Evolutionary conservation across 2,113 vertebrate genomes (phyloP).

Genomic region (Cochlearius cochlearius): DNA sequence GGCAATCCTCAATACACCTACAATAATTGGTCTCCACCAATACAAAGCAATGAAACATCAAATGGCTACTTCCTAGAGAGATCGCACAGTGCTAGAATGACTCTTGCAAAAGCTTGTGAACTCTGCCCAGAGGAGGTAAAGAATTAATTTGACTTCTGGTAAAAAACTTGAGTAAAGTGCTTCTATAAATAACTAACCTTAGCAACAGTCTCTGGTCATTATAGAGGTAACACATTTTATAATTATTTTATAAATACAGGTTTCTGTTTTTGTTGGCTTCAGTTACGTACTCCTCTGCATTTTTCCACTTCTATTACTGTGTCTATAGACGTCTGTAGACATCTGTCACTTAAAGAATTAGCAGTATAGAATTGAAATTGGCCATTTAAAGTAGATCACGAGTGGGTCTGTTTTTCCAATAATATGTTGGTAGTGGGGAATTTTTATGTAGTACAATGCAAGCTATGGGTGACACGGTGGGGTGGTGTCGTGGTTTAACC

Average conservation of each 20-base stretch:
- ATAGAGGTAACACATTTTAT: background rate
- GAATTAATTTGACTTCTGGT: background rate
- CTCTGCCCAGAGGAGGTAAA: conserved; percentile 98
- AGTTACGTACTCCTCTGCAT: background rate
- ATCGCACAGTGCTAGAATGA: conserved; percentile 98
- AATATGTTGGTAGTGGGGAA: fast-evolving
- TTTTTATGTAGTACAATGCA: background rate
- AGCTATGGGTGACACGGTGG: background rate
- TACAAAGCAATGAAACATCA: conserved; percentile 99
- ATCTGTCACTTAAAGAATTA: background rate
- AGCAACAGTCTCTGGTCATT: background rate
- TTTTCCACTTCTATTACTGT: background rate
- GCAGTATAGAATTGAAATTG: background rate
- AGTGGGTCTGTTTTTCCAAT: background rate
- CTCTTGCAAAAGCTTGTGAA: conserved; percentile 98
- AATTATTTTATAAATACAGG: background rate
- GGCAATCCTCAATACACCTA: conserved; percentile 98
- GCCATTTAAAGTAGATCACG: background rate
- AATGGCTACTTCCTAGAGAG: conserved; percentile 99
- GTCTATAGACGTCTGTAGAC: background rate
- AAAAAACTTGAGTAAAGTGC: background rate
- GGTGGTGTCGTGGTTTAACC: too few relatives aligned
- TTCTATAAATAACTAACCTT: background rate
- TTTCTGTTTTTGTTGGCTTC: background rate
- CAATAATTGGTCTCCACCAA: conserved; percentile 98